Conservation (phyloP, 1,140 invertebrate genomes). For the Coptotermes formosanus region DNA sequence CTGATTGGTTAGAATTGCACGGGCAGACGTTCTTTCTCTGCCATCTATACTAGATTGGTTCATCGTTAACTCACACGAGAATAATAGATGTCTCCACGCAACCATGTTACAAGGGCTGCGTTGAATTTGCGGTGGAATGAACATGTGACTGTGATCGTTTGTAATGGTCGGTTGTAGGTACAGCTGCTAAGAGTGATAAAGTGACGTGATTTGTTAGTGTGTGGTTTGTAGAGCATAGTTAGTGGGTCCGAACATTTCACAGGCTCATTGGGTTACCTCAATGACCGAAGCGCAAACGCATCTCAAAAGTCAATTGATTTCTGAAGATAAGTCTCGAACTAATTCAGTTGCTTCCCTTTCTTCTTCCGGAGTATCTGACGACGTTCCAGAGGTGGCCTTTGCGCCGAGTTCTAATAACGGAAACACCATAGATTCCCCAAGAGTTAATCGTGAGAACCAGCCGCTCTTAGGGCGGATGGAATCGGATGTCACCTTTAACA, state of each 20-base stretch:
- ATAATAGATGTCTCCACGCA: no score
- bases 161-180: constrained; percentile 16
- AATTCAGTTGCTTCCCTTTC: constrained; percentile 38
- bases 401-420: constrained; percentile 40
- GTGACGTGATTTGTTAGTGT: not conserved
- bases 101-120: no score
- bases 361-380: constrained; percentile 51
- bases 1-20: no score
- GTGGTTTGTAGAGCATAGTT: not conserved
- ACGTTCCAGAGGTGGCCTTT: constrained; percentile 61
- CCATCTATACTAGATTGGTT: no score
- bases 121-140: not conserved
- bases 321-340: constrained; percentile 36
- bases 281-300: constrained; percentile 43
- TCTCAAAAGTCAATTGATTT: constrained; percentile 39
- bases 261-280: constrained; percentile 34
- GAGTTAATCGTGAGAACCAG: constrained; percentile 81
- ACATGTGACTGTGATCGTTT: not conserved
- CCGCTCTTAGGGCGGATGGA: constrained; percentile 80
- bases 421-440: constrained; percentile 67
- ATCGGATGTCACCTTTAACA: constrained; percentile 72
- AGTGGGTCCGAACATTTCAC: not conserved
- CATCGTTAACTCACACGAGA: no score
- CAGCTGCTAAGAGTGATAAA: constrained; percentile 3
- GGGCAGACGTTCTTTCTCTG: no score